Evolutionary conservation across 2,113 vertebrate genomes (phyloP), one percentile per base, ranked within the genome.

Genomic region (Lichenostomus cassidix): DNA sequence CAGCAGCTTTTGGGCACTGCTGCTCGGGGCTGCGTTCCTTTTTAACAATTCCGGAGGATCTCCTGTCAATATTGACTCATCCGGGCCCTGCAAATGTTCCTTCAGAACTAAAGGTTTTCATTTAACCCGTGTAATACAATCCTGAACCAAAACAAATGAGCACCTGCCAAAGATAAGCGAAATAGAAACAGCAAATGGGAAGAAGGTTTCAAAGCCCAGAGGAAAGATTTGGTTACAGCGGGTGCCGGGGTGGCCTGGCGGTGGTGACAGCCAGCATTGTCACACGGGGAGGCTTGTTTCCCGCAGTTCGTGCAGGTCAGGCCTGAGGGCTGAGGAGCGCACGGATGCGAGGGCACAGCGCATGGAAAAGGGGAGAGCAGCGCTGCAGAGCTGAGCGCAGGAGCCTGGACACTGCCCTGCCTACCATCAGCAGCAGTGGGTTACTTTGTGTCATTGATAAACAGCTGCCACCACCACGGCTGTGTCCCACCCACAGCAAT

Each of bases 391-490:
- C 44, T 11, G 8, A 11, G 29, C 35, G 31, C 68, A 3, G 8
- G 9, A 29, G 13, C 16, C 37, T 14, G 82, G 27, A 2, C 52
- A 3, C 42, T 15, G 3, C 14, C 11, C 14, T 10, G 8, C n/a
- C 55, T 12, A 2, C 41, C 49, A 1, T 20, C 14, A 0, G 1
- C 9, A 1, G 78, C 56, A 31, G 16, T 0, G 28, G 31, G 28
- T 19, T 18, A 2, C 41, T 41, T 4, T 2, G 12, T 33, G 27
- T 55, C 21, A 0, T 15, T 35, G 9, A 9, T 4, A 46, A 41
- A 9, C 44, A 37, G 67, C 42, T 11, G 15, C 37, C 58, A 3
- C 25, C 0, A 1, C 28, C 33, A 0, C 5, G 29, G 18, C 7
- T 25, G 15, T 9, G 6, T 25, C 53, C 50, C 28, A 21, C 60